Conservation (phyloP, 2,113 vertebrate genomes). For the Centropristis striata region DNA sequence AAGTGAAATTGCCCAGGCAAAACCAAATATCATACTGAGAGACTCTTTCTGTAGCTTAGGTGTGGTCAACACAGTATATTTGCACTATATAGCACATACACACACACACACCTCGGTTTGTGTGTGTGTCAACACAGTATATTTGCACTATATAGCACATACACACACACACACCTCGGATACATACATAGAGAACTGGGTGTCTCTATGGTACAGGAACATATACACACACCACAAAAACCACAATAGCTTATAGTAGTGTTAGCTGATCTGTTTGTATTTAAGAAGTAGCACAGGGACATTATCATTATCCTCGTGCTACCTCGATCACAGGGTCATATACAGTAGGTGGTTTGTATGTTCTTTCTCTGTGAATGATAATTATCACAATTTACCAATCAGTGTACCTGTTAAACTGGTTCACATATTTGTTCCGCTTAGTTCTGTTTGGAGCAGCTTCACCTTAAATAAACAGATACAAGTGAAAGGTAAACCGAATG, state of each 20-base stretch:
- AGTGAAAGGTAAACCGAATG: neutral
- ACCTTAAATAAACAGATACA: no score
- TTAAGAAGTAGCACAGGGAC: neutral
- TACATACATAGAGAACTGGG: neutral
- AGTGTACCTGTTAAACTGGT: neutral
- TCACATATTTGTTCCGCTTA: no score
- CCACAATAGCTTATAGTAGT: neutral
- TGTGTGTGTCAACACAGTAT: slow-evolving; percentile 9
- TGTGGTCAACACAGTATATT: slow-evolving; percentile 3
- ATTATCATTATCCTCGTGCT: no score
- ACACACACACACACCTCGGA: neutral
- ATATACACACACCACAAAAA: slow-evolving; percentile 18
- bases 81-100: neutral
- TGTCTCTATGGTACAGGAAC: neutral
- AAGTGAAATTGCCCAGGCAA: neutral
- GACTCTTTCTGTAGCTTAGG: neutral
- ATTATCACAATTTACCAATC: neutral
- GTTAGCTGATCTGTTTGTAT: neutral
- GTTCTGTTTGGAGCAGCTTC: no score
- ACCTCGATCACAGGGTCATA: neutral
- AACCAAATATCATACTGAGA: neutral
- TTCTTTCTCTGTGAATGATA: neutral
- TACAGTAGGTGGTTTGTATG: neutral
- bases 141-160: neutral
- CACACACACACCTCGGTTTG: neutral